Evolutionary conservation across 2,888 invertebrate genomes (phyloP), one percentile per base, ranked within the genome.

Genomic region (Sepioteuthis lessoniana): DNA sequence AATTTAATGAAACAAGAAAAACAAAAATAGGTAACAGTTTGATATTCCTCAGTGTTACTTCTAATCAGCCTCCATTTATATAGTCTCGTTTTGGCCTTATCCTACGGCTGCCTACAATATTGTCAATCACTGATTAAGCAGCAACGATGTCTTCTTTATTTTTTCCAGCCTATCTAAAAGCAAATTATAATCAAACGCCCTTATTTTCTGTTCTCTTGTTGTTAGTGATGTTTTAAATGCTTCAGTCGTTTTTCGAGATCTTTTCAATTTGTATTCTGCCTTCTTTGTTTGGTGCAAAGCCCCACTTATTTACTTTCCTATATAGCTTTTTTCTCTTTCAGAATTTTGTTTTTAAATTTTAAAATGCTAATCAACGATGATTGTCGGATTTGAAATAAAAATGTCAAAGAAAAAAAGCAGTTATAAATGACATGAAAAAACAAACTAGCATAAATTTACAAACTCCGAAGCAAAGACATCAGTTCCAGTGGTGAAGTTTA

Each of bases 261-360:
- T 55, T 55, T 76, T 76, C 76, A 76, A 76, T 76, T 76, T 76
- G 55, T 55, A 55, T 55, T 21, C 55, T n/a, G 76, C 16, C n/a
- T 3, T 76, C n/a, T 76, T 76, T 76, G 76, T 76, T 76, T 76
- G 13, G 13, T n/a, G 76, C n/a, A 76, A n/a, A 76, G 76, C n/a
- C 16, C 35, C 76, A 35, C n/a, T 76, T 76, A 76, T 76, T n/a
- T 76, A 76, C 35, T 76, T 55, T 76, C 35, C 76, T n/a, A 76
- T 76, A 3, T 76, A n/a, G 76, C n/a, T 13, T 10, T n/a, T 35
- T n/a, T 76, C n/a, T 76, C 76, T 35, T 19, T n/a, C n/a, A 76
- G 76, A 76, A 76, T n/a, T 76, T 76, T 35, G n/a, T 76, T 76
- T 76, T 76, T 76, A 76, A 76, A 76, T 76, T 76, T 76, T 76